Percentiles rank a stretch among this genome's conserved stretches.
Conservation (phyloP, 2,888 invertebrate species). For the Pedicia rivosa region DNA sequence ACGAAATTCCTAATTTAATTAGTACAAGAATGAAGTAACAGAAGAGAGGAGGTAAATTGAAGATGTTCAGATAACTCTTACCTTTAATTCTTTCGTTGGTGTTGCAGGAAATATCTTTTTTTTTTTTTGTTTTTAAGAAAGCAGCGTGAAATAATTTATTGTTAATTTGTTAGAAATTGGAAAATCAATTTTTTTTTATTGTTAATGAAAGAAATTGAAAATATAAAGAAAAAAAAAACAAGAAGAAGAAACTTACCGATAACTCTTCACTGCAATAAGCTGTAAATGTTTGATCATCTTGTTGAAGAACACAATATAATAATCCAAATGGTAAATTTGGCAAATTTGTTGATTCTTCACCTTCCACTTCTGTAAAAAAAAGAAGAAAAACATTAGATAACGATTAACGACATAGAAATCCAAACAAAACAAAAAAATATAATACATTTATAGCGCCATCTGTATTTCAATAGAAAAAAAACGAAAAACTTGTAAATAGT, state of each 20-base stretch:
- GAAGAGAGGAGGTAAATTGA: no score
- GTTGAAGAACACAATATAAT: conserved; percentile 52
- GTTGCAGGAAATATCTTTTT: conserved; percentile 30
- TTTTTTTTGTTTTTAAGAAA: no score
- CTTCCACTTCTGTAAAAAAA: conserved; percentile 26
- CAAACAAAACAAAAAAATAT: no score
- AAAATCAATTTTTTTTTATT: not conserved
- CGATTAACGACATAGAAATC: no score
- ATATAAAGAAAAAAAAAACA: not conserved
- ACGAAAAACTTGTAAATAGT: no score
- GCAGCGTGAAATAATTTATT: conserved; percentile 9
- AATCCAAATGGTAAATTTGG: conserved; percentile 43
- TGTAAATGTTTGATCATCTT: conserved; percentile 52
- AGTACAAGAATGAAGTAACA: no score
- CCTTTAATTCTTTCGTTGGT: conserved; percentile 31
- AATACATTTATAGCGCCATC: no score
- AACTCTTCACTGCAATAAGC: conserved; percentile 58
- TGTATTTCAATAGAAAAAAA: no score
- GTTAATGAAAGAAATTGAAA: conserved; percentile 6
- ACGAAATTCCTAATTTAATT: no score
- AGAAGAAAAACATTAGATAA: no score
- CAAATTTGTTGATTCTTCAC: conserved; percentile 29
- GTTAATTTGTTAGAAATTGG: not conserved
- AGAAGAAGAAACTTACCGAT: conserved; percentile 37
- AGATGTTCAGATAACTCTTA: no score